phyloP scores from a whole-genome alignment of 2,888 invertebrate species.

The Tortrix viridana region DNA sequence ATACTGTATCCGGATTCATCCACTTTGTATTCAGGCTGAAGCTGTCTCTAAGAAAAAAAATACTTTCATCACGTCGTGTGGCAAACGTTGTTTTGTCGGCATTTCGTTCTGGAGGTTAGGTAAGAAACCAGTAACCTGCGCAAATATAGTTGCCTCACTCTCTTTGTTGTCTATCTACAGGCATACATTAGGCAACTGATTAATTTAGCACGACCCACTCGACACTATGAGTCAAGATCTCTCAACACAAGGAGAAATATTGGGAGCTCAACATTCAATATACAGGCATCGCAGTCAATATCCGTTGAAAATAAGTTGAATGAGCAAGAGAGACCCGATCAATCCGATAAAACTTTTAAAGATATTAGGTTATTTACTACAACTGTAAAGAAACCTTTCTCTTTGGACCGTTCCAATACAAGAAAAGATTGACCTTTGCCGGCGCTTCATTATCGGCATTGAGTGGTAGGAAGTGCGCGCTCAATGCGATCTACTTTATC shows the following conservation, averaged over 20 bases:
- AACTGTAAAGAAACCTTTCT: no score
- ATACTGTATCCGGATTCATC: no score
- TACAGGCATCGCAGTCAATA: no score
- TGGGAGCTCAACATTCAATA: no score
- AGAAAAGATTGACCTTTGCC: constrained; percentile 28
- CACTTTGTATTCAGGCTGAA: neutral
- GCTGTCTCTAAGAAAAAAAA: neutral
- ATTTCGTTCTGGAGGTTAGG: constrained; percentile 60
- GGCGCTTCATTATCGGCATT: constrained; percentile 12
- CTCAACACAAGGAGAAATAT: no score
- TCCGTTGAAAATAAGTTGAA: no score
- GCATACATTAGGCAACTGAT: constrained; percentile 30
- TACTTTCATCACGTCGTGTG: constrained; percentile 28
- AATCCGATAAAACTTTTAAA: no score
- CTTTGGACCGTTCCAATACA: neutral
- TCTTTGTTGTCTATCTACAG: constrained; percentile 46
- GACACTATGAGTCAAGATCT: no score
- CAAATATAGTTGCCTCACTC: constrained; percentile 57
- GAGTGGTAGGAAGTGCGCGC: constrained; percentile 49
- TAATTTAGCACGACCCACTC: constrained; percentile 15
- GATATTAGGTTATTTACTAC: no score
- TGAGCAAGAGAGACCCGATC: no score
- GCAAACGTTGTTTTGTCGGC: constrained; percentile 39
- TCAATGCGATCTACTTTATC: constrained; percentile 60
- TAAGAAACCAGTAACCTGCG: constrained; percentile 72